A percentile compares a stretch with the other conserved stretches of the same genome.
phyloP scores from a whole-genome alignment of 2,888 invertebrate genomes.

The Agonum fuliginosum region DNA sequence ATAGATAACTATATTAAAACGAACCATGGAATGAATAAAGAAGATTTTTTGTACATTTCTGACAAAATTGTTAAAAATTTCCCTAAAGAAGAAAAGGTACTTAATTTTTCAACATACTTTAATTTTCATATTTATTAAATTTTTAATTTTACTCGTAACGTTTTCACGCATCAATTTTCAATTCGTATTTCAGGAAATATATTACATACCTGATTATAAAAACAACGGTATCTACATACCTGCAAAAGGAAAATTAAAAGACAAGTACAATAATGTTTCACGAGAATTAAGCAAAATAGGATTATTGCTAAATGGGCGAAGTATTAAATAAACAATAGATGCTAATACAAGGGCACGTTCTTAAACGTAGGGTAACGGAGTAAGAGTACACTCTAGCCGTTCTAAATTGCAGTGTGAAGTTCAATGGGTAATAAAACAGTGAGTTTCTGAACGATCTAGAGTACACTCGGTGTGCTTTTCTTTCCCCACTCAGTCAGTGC shows the following conservation, averaged over 20 bases:
- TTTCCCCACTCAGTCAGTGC: too few relatives aligned
- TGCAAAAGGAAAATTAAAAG: background rate
- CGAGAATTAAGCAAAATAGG: conserved; percentile 5
- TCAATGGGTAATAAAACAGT: too few relatives aligned
- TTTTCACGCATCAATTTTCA: background rate
- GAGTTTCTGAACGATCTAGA: too few relatives aligned
- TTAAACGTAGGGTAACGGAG: too few relatives aligned
- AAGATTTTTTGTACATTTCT: background rate
- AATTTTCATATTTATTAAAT: background rate
- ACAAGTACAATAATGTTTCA: background rate
- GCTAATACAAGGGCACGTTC: too few relatives aligned
- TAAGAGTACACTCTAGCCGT: too few relatives aligned
- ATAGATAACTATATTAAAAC: background rate
- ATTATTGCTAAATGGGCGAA: background rate
- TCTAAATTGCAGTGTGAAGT: too few relatives aligned
- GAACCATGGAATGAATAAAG: background rate
- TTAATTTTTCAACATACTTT: background rate
- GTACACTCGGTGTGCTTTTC: too few relatives aligned
- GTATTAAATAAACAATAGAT: background rate
- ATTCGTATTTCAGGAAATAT: background rate
- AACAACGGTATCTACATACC: background rate
- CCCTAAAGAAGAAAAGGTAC: background rate
- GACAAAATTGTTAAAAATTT: background rate
- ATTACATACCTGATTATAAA: background rate
- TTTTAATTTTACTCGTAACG: background rate